A percentile compares a stretch with the other conserved stretches of the same genome.
Evolutionary conservation across 2,888 invertebrate genomes (phyloP).

Genomic region (Myopa testacea): DNA sequence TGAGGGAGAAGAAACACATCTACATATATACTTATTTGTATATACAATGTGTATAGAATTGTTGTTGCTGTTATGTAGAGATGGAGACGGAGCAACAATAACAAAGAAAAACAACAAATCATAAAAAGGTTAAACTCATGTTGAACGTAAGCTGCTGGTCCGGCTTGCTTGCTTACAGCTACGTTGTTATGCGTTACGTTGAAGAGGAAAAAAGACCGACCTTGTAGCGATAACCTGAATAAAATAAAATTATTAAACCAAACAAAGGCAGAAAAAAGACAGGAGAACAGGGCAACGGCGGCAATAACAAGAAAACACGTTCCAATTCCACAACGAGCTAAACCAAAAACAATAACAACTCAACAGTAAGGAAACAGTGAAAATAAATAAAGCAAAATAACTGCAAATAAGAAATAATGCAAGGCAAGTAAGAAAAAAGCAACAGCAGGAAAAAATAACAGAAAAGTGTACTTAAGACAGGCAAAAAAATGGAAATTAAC

Average conservation of each 20-base stretch:
- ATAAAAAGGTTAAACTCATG: no score
- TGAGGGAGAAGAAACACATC: neutral
- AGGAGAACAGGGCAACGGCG: constrained; percentile 5
- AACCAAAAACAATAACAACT: constrained; percentile 20
- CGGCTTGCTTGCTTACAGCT: no score
- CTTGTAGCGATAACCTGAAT: constrained; percentile 42
- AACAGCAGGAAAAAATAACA: neutral
- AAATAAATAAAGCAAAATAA: neutral
- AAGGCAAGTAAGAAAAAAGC: neutral
- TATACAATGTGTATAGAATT: no score
- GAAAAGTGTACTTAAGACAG: neutral
- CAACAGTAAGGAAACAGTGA: constrained; percentile 3
- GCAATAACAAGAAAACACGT: constrained; percentile 14
- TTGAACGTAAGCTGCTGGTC: no score
- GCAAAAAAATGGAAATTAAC: neutral
- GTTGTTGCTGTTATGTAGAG: no score
- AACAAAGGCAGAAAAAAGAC: constrained; percentile 13
- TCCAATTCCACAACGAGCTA: neutral
- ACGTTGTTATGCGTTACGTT: constrained; percentile 3
- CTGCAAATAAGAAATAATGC: constrained; percentile 14
- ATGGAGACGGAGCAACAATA: no score
- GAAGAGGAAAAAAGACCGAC: constrained; percentile 32
- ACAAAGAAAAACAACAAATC: no score
- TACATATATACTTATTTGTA: no score
- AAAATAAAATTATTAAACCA: constrained; percentile 13